Percentiles rank a stretch among this genome's conserved stretches.
phyloP scores from a whole-genome alignment of 1,140 invertebrate genomes.

The Nebria ingens region DNA sequence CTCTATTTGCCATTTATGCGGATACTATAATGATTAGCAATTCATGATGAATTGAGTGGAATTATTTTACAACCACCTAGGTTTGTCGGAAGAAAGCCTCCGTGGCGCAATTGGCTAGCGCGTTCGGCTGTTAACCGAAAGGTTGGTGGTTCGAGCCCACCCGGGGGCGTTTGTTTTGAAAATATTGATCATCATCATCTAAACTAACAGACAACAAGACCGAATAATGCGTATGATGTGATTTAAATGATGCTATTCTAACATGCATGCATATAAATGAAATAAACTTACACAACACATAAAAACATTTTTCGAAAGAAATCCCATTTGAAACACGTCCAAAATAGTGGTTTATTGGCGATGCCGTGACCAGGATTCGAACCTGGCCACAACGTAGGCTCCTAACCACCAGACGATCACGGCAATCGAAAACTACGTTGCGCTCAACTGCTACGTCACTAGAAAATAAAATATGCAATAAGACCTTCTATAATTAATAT shows the following conservation, averaged over 20 bases:
- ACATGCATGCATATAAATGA: neutral
- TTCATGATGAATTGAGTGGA: too few species aligned
- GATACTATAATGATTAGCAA: too few species aligned
- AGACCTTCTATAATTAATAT: too few species aligned
- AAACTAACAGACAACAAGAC: neutral
- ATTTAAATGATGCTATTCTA: neutral
- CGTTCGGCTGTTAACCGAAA: slow-evolving; percentile 72
- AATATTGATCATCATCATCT: neutral
- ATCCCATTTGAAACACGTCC: neutral
- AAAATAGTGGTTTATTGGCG: neutral
- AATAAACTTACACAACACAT: neutral
- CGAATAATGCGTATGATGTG: neutral
- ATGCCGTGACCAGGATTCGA: too few species aligned
- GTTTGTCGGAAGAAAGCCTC: too few species aligned
- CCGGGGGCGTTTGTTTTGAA: slow-evolving; percentile 44
- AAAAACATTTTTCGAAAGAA: neutral
- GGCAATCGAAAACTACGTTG: too few species aligned
- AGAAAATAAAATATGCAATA: too few species aligned
- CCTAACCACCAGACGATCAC: too few species aligned
- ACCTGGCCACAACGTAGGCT: too few species aligned
- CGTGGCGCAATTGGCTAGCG: slow-evolving; percentile 58
- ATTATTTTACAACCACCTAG: too few species aligned
- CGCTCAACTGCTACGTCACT: too few species aligned
- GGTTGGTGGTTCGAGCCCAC: slow-evolving; percentile 63
- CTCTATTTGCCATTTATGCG: too few species aligned